Percentiles rank a stretch among this genome's conserved stretches.
Conservation (phyloP, 2,797 vertebrate species). For the Oophaga sylvatica region DNA sequence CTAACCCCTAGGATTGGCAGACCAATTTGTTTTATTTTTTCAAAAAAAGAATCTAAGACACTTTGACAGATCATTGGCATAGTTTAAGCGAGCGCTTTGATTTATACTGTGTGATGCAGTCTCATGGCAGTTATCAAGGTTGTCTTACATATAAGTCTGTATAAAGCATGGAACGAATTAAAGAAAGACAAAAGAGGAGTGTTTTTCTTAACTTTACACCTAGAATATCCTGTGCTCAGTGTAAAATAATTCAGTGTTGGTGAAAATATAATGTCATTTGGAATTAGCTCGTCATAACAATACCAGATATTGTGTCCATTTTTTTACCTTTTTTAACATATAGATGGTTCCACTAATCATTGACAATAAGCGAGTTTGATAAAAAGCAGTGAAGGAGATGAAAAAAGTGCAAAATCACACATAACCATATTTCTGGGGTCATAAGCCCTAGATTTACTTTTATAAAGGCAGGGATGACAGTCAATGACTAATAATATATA, state of each 20-base stretch:
- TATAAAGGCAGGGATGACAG: no score
- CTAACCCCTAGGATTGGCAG: constrained; percentile 59
- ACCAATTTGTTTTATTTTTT: constrained; percentile 61
- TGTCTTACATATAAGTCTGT: constrained; percentile 27
- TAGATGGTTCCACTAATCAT: neutral
- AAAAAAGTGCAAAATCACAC: neutral
- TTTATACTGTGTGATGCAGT: constrained; percentile 36
- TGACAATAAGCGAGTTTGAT: neutral
- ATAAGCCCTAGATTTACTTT: neutral
- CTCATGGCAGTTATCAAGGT: constrained; percentile 42
- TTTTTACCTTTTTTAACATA: neutral
- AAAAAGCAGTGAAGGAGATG: neutral
- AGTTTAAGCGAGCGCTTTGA: constrained; percentile 55
- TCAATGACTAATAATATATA: neutral
- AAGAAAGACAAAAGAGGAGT: constrained; percentile 18
- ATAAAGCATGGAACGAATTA: constrained; percentile 35
- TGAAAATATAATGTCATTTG: constrained; percentile 8
- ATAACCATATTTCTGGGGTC: neutral
- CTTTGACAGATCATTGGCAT: constrained; percentile 56
- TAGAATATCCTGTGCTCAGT: constrained; percentile 18
- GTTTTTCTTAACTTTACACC: constrained; percentile 41
- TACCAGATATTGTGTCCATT: neutral
- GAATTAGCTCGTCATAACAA: neutral
- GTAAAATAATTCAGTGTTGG: constrained; percentile 28
- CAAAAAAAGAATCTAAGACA: constrained; percentile 50